A percentile compares a stretch with the other conserved stretches of the same genome.
Conservation (phyloP, 2,797 vertebrate genomes). For the Hyperoplus immaculatus region DNA sequence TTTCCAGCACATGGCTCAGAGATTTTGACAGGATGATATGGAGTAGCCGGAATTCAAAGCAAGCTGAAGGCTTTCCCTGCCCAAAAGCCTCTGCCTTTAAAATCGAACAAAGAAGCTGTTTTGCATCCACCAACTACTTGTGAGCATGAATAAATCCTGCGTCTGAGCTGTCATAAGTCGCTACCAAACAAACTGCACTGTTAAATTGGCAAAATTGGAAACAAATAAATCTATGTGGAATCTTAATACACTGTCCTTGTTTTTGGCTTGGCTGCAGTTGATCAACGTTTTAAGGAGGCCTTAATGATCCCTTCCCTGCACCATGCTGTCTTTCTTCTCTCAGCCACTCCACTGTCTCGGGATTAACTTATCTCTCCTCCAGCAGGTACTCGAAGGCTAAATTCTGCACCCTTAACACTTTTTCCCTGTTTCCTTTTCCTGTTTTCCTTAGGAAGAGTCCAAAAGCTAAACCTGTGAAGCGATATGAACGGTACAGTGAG, state of each 20-base stretch:
- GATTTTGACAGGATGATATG: slow-evolving; percentile 52
- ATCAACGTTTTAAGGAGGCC: slow-evolving; percentile 72
- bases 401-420: slow-evolving; percentile 79
- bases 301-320: slow-evolving; percentile 74
- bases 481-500: slow-evolving; percentile 33
- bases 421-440: slow-evolving; percentile 44
- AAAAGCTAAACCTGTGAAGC: slow-evolving; percentile 43
- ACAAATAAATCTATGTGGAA: slow-evolving; percentile 67
- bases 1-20: slow-evolving; percentile 11
- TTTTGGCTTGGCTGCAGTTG: slow-evolving; percentile 62
- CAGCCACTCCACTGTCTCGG: slow-evolving; percentile 62
- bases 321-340: slow-evolving; percentile 66
- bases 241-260: slow-evolving; percentile 60
- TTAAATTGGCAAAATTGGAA: slow-evolving; percentile 66
- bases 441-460: slow-evolving; percentile 41
- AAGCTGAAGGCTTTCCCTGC: slow-evolving; percentile 78
- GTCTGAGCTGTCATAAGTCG: slow-evolving; percentile 52
- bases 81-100: slow-evolving; percentile 78
- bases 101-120: slow-evolving; percentile 65
- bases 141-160: slow-evolving; percentile 50
- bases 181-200: slow-evolving; percentile 58
- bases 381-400: slow-evolving; percentile 65
- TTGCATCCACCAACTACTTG: slow-evolving; percentile 42
- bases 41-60: slow-evolving; percentile 20
- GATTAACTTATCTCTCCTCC: slow-evolving; percentile 79